Evolutionary conservation across 2,797 vertebrate species (phyloP).

Genomic region (Lagodon rhomboides): DNA sequence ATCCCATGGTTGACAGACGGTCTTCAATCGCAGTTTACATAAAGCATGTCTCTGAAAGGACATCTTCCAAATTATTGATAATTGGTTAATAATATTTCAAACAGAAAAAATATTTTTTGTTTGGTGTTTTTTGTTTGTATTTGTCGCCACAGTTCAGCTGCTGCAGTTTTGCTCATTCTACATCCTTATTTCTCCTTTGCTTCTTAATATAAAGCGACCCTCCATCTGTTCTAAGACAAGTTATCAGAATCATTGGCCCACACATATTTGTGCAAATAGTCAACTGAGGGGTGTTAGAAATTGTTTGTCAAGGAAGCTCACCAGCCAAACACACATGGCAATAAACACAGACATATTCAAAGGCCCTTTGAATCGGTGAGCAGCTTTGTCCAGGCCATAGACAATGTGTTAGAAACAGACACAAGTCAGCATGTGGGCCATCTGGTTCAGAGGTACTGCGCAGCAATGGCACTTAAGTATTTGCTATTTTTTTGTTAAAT

Average conservation of each 20-base stretch:
- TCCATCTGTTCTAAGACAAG: conserved; percentile 27
- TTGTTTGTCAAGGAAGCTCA: conserved; percentile 14
- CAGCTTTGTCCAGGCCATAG: conserved; percentile 3
- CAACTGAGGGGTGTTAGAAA: conserved; percentile 26
- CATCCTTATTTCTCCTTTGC: background rate
- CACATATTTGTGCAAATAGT: conserved; percentile 10
- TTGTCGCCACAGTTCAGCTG: conserved; percentile 1
- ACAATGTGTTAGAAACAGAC: conserved; percentile 28
- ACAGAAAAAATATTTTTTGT: background rate
- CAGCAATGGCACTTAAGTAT: background rate
- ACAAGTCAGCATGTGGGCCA: conserved; percentile 34
- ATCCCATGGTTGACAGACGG: background rate
- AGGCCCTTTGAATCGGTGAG: conserved; percentile 26
- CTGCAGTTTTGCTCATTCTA: background rate
- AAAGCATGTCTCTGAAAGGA: background rate
- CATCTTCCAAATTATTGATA: no score
- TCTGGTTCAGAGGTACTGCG: conserved; percentile 17
- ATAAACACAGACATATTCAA: background rate
- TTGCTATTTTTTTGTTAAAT: background rate
- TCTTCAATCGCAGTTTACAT: background rate
- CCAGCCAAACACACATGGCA: conserved; percentile 24
- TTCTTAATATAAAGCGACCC: background rate
- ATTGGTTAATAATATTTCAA: background rate
- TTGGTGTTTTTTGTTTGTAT: background rate
- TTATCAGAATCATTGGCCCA: conserved; percentile 1